A percentile compares a stretch with the other conserved stretches of the same genome.
These are phyloP conservation scores for Lepus oiostolus DNA, from an alignment of 2,797 vertebrate genomes.

Conservation along the genomic window DNA sequence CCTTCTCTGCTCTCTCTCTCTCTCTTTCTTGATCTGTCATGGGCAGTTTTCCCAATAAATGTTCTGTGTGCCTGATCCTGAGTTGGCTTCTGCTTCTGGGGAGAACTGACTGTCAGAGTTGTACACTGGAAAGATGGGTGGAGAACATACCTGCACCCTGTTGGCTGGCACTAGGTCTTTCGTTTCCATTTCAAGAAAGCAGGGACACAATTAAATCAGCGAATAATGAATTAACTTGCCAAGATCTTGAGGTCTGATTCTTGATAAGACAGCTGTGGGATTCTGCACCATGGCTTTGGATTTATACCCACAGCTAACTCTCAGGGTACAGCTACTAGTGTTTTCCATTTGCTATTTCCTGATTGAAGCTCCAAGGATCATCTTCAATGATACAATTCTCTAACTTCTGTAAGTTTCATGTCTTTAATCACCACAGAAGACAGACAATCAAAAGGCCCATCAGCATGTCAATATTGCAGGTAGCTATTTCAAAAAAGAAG, in stretches of 20 bases:
- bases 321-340: not conserved
- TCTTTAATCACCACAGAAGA: not conserved
- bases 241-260: constrained; percentile 32
- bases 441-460: constrained; percentile 13
- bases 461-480: not conserved
- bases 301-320: not conserved
- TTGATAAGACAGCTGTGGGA: not conserved
- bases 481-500: constrained; percentile 2
- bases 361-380: not conserved
- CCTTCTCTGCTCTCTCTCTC: not conserved
- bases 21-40: not conserved
- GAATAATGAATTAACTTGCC: not conserved
- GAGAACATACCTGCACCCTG: not conserved
- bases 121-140: not conserved
- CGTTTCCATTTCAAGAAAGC: constrained; percentile 4
- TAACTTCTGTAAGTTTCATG: not conserved
- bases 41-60: not conserved
- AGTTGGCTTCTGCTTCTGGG: constrained; percentile 6
- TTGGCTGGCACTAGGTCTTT: not conserved
- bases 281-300: not conserved
- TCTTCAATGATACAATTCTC: not conserved
- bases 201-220: constrained; percentile 1
- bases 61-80: not conserved
- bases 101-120: not conserved
- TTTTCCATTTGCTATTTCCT: constrained; percentile 24